Conservation (phyloP, 2,888 invertebrate species). For the Lydus trimaculatus region DNA sequence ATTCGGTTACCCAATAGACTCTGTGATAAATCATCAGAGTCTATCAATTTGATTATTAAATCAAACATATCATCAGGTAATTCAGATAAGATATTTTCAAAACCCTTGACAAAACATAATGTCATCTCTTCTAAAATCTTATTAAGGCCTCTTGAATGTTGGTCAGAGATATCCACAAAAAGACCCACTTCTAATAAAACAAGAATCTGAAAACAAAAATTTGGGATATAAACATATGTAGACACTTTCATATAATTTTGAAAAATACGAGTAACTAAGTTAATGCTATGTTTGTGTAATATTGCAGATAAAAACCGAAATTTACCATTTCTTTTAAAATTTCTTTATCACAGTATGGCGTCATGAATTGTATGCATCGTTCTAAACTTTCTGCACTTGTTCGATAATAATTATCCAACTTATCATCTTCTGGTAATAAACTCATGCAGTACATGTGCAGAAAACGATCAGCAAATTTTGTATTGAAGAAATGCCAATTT, state of each 20-base stretch:
- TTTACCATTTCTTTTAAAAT: constrained; percentile 61
- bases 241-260: too few relatives aligned
- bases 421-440: constrained; percentile 48
- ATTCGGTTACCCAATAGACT: constrained; percentile 66
- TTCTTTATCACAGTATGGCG: constrained; percentile 61
- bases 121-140: too few relatives aligned
- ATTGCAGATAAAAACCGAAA: constrained; percentile 9
- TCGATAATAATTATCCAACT: constrained; percentile 50
- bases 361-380: constrained; percentile 64
- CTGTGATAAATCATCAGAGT: constrained; percentile 60
- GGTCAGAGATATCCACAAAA: too few relatives aligned
- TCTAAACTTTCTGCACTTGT: constrained; percentile 65
- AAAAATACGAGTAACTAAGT: too few relatives aligned
- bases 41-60: constrained; percentile 62
- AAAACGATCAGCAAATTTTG: constrained; percentile 58
- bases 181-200: too few relatives aligned
- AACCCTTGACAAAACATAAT: too few relatives aligned
- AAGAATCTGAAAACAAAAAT: constrained; percentile 22
- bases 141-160: too few relatives aligned
- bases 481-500: constrained; percentile 59
- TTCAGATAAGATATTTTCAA: too few relatives aligned
- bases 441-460: constrained; percentile 63
- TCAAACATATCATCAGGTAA: constrained; percentile 62
- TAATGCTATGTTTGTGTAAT: too few relatives aligned
- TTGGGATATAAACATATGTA: constrained; percentile 21